These are phyloP conservation scores for Nycticebus coucang DNA, from an alignment of 2,113 vertebrate genomes.

Conservation along the genomic window DNA sequence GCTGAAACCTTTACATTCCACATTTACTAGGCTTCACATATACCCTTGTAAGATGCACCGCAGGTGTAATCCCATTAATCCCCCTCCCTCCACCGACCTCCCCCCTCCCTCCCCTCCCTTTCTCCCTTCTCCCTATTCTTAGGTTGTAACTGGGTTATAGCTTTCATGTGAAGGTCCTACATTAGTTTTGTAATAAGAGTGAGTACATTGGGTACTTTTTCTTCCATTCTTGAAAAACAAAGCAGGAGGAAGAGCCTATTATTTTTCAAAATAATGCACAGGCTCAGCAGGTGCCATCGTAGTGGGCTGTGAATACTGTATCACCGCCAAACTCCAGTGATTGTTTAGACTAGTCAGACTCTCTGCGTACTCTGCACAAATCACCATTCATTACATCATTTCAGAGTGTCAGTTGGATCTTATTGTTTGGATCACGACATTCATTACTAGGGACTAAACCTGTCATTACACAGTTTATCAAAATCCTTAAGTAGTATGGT, in stretches of 20 bases:
- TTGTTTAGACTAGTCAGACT: constrained; percentile 62
- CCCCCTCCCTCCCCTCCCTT: too few species aligned
- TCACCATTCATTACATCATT: background rate
- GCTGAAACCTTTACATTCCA: too few species aligned
- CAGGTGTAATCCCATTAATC: too few species aligned
- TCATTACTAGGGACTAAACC: constrained; percentile 77
- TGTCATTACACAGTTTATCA: constrained; percentile 66
- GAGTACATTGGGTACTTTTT: too few species aligned
- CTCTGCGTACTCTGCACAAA: constrained; percentile 21
- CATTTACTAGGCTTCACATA: too few species aligned
- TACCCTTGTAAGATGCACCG: too few species aligned
- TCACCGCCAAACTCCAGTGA: constrained; percentile 62
- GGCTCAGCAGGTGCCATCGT: constrained; percentile 77
- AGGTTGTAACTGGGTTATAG: too few species aligned
- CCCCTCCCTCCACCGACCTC: too few species aligned
- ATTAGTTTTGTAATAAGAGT: too few species aligned
- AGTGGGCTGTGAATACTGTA: constrained; percentile 12
- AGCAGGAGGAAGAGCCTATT: constrained; percentile 80
- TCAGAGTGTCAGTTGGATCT: constrained; percentile 64
- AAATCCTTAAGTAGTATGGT: constrained; percentile 58
- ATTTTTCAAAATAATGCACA: constrained; percentile 82
- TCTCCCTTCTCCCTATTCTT: too few species aligned
- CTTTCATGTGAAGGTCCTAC: too few species aligned
- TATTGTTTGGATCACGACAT: constrained; percentile 66
- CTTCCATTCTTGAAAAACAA: too few species aligned